Conservation (phyloP, 2,888 invertebrate genomes). For the Patella depressa region DNA sequence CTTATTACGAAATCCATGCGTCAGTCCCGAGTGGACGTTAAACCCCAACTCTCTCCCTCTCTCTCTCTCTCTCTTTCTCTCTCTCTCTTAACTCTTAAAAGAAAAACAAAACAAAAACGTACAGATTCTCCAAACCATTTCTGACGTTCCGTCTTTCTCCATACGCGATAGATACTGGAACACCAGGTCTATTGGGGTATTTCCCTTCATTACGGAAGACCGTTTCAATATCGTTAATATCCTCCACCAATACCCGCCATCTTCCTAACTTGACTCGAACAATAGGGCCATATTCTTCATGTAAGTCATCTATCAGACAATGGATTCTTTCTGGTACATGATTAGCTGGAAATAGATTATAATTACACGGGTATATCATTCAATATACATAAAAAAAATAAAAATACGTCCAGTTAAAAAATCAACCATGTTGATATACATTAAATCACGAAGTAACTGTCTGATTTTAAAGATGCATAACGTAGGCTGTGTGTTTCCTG, state of each 20-base stretch:
- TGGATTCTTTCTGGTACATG: conserved; percentile 17
- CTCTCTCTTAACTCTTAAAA: too few relatives aligned
- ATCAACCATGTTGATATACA: too few relatives aligned
- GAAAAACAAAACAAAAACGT: too few relatives aligned
- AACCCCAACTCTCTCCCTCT: too few relatives aligned
- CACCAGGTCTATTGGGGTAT: conserved; percentile 28
- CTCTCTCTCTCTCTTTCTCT: too few relatives aligned
- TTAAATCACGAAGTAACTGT: too few relatives aligned
- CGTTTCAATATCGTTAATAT: conserved; percentile 32
- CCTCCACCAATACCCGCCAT: conserved; percentile 32
- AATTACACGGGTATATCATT: not conserved
- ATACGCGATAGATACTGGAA: not conserved
- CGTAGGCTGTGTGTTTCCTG: too few relatives aligned
- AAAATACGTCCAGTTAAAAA: not conserved
- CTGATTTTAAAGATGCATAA: too few relatives aligned
- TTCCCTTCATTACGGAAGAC: conserved; percentile 34
- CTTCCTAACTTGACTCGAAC: conserved; percentile 31
- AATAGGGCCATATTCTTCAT: conserved; percentile 37
- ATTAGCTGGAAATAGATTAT: conserved; percentile 16
- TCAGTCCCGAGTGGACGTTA: too few relatives aligned
- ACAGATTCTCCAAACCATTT: too few relatives aligned
- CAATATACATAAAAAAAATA: not conserved
- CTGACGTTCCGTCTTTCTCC: conserved; percentile 4
- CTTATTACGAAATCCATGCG: too few relatives aligned
- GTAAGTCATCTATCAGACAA: conserved; percentile 25